Evolutionary conservation across 2,888 invertebrate genomes (phyloP).

Genomic region (Drosophila basisetae): DNA sequence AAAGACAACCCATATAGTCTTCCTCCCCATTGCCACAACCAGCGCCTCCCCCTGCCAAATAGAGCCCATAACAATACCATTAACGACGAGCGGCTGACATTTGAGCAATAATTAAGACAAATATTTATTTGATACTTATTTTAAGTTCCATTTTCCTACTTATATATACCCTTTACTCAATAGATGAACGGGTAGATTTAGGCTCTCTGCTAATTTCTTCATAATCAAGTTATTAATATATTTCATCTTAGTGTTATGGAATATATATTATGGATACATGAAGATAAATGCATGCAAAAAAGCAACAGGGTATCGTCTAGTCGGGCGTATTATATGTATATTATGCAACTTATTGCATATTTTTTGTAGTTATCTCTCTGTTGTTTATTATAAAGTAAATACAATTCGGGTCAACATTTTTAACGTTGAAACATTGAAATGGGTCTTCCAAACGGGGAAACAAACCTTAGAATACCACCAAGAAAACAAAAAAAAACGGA

Average conservation of each 20-base stretch:
- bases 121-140: constrained; percentile 43
- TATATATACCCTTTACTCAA: constrained; percentile 5
- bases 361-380: neutral
- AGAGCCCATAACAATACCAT: constrained; percentile 7
- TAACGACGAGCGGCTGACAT: constrained; percentile 32
- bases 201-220: neutral
- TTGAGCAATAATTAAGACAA: constrained; percentile 72
- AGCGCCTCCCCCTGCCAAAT: neutral
- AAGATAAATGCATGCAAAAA: neutral
- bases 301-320: neutral
- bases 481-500: neutral
- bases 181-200: neutral
- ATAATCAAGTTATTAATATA: neutral
- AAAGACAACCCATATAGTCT: constrained; percentile 22
- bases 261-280: neutral
- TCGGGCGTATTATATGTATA: no score
- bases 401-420: no score
- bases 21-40: constrained; percentile 5
- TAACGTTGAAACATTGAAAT: neutral
- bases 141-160: constrained; percentile 5
- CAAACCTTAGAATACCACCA: neutral
- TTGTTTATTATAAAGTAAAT: neutral
- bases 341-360: neutral
- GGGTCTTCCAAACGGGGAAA: neutral
- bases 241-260: neutral